phyloP scores from a whole-genome alignment of 2,888 invertebrate genomes.

The Synergus japonicus region DNA sequence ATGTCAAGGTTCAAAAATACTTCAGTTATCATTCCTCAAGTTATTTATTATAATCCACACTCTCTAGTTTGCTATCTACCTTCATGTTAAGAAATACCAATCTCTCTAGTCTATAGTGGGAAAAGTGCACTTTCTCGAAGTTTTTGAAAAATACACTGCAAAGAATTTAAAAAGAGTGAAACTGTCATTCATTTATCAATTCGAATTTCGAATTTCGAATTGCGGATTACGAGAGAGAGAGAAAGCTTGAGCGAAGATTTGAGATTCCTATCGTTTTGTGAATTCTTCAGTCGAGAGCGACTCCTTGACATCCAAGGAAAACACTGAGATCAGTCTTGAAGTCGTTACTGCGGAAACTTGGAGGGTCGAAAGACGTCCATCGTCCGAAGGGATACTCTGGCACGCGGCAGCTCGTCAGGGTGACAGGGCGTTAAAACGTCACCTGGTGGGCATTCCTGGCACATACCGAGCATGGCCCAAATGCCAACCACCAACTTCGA shows the following conservation, averaged over 20 bases:
- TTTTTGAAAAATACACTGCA: background rate
- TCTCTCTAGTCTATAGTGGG: background rate
- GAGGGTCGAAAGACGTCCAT: slow-evolving; percentile 51
- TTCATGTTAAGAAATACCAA: background rate
- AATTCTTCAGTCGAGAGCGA: slow-evolving; percentile 31
- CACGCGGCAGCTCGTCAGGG: slow-evolving; percentile 62
- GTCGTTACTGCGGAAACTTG: slow-evolving; percentile 49
- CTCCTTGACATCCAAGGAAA: slow-evolving; percentile 44
- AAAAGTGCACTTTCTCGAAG: background rate
- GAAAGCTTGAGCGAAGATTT: slow-evolving; percentile 7
- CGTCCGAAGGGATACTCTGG: slow-evolving; percentile 59
- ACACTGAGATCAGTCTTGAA: slow-evolving; percentile 47
- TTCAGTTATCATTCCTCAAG: too few species aligned
- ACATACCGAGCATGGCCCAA: slow-evolving; percentile 71
- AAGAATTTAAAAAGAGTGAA: background rate
- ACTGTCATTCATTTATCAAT: slow-evolving; percentile 9
- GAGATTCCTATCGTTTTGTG: slow-evolving; percentile 35
- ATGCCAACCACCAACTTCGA: slow-evolving; percentile 63
- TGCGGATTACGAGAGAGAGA: background rate
- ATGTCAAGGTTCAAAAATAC: background rate
- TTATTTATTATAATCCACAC: background rate
- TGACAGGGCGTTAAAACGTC: slow-evolving; percentile 73
- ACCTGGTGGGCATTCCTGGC: slow-evolving; percentile 73
- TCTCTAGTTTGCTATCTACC: background rate
- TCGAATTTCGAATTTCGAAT: background rate